phyloP scores from a whole-genome alignment of 2,888 invertebrate species.

The Stenoptilia bipunctidactyla region DNA sequence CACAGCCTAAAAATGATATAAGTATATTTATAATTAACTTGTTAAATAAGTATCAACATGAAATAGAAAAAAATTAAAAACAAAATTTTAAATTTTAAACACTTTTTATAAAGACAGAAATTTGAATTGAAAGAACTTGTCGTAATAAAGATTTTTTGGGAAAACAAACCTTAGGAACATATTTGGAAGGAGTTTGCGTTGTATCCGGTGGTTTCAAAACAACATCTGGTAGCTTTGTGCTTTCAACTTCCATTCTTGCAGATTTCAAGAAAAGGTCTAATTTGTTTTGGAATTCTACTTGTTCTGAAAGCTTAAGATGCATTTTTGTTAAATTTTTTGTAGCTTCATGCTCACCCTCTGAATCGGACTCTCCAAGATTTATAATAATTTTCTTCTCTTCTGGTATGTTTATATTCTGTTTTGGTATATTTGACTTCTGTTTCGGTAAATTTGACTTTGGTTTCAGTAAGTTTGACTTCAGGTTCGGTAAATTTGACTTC shows the following conservation, averaged over 20 bases:
- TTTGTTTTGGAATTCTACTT: conserved; percentile 54
- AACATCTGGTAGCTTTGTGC: conserved; percentile 34
- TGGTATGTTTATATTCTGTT: conserved; percentile 10
- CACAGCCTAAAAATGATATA: conserved; percentile 41
- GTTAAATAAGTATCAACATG: too few species aligned
- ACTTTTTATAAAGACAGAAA: too few species aligned
- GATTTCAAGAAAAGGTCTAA: conserved; percentile 55
- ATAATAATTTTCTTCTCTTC: conserved; percentile 57
- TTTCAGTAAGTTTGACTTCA: conserved; percentile 1
- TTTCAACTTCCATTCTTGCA: conserved; percentile 53
- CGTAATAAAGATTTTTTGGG: conserved; percentile 1
- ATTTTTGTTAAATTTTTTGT: conserved; percentile 64
- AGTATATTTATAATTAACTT: neutral
- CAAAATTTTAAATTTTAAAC: too few species aligned
- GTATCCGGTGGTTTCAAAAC: conserved; percentile 30
- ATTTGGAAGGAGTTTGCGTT: conserved; percentile 42
- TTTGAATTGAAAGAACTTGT: too few species aligned
- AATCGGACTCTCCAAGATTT: conserved; percentile 54
- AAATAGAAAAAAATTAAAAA: too few species aligned
- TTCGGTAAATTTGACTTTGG: conserved; percentile 4
- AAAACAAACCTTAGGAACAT: conserved; percentile 48
- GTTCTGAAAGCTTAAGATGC: conserved; percentile 56
- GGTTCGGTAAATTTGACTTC: neutral
- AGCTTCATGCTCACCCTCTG: conserved; percentile 62
- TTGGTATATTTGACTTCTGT: neutral